Base-by-base conservation (phyloP, 2,113 vertebrate species). In the Tringa solitaria region DNA sequence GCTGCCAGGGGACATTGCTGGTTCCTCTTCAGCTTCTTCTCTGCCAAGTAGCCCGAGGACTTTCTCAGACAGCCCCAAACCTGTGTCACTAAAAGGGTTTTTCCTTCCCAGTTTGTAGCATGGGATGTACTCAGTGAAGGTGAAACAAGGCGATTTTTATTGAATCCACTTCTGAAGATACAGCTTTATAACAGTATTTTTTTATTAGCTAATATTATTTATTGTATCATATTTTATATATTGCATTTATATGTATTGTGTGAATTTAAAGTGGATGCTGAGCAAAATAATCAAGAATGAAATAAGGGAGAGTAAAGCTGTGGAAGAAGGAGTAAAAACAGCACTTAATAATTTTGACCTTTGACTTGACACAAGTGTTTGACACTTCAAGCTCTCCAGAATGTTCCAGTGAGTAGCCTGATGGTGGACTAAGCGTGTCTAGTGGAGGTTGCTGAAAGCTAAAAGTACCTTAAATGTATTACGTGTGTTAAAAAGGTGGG, bases 21-120 rank as follows among this genome's bases (percentile, higher is more conserved):
- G 59, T 39, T 64, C 0, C 0, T 8, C 11, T 90, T 43, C 72
- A 43, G 53, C 48, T 83, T 4, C 0, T 30, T 91, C 45, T 41
- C 75, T 89, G 27, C 77, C 5, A 21, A 1, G 68, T 14, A 87
- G 80, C 63, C 48, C 35, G 32, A 32, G 41, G 63, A 76, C 57
- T 48, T 87, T 46, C 48, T 57, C 65, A 21, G 39, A 24, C 30
- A 12, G 6, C 50, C 33, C 23, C 18, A 8, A 43, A n/a, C 32
- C 32, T 87, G 3, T 17, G 1, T 65, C 32, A 12, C 28, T 79
- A 16, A 26, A 75, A 28, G 32, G 33, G 8, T 74, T 78, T 19
- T 74, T 89, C 59, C 20, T 56, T 86, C 77, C 50, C 53, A 6
- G 3, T 48, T 63, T 10, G 7, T 17, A 70, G 65, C n/a, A 2